Conservation (phyloP, 2,113 vertebrate genomes). For the Notarius quadriscutis region DNA sequence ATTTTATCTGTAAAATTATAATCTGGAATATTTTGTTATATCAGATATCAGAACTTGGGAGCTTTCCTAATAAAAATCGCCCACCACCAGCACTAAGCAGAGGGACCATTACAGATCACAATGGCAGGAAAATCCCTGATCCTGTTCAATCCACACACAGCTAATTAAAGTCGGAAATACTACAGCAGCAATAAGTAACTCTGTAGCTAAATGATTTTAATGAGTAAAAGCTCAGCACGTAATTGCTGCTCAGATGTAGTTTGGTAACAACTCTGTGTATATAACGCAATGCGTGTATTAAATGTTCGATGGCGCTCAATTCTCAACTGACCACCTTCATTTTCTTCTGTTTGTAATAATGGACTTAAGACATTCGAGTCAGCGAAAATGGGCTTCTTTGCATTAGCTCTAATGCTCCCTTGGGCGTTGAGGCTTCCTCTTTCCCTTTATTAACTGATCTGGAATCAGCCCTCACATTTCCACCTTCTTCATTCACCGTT, state of each 20-base stretch:
- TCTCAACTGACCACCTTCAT: constrained; percentile 45
- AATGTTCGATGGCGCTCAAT: constrained; percentile 39
- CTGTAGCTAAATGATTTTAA: constrained; percentile 32
- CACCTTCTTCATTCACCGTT: constrained; percentile 31
- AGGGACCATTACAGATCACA: constrained; percentile 21
- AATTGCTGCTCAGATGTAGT: constrained; percentile 35
- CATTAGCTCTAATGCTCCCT: constrained; percentile 41
- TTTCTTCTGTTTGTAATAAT: constrained; percentile 50
- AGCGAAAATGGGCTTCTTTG: constrained; percentile 41
- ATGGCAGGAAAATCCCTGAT: constrained; percentile 31
- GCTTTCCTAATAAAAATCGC: neutral
- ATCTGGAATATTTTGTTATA: neutral
- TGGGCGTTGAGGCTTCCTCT: constrained; percentile 13
- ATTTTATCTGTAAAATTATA: neutral
- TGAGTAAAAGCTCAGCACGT: constrained; percentile 22
- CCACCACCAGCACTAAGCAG: constrained; percentile 9
- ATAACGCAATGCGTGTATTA: constrained; percentile 24
- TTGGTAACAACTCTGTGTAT: constrained; percentile 15
- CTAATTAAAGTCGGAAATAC: constrained; percentile 26
- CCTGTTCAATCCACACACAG: constrained; percentile 15
- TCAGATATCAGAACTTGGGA: neutral
- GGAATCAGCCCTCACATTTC: constrained; percentile 21
- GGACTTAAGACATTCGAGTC: constrained; percentile 42
- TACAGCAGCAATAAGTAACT: constrained; percentile 26
- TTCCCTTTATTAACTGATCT: constrained; percentile 37